Evolutionary conservation across 2,797 vertebrate genomes (phyloP).

Genomic region (Manis pentadactyla): DNA sequence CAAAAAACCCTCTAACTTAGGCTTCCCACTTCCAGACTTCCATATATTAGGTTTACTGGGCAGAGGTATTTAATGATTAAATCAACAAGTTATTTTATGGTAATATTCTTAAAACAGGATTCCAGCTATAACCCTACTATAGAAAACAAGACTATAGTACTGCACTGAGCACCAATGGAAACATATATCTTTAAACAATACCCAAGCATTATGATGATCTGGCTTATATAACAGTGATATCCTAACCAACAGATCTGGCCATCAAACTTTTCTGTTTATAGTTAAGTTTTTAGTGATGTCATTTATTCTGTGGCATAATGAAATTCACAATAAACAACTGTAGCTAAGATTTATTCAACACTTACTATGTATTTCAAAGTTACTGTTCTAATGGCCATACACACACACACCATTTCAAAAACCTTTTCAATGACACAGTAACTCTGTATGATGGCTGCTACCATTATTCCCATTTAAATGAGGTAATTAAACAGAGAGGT

Average conservation of each 20-base stretch:
- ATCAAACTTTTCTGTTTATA: not conserved
- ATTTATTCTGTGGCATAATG: not conserved
- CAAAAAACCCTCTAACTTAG: not conserved
- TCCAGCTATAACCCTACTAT: not conserved
- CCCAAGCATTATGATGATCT: not conserved
- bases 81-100: not conserved
- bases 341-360: not conserved
- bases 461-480: not conserved
- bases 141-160: not conserved
- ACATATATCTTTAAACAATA: not conserved
- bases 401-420: not conserved
- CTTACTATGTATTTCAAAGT: not conserved
- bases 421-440: not conserved
- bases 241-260: not conserved
- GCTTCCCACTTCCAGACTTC: not conserved
- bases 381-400: not conserved
- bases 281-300: not conserved
- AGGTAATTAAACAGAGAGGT: not conserved
- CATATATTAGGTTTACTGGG: not conserved
- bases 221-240: not conserved
- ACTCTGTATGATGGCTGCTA: not conserved
- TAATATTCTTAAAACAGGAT: not conserved
- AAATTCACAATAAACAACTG: not conserved
- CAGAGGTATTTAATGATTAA: not conserved
- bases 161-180: not conserved